Base-by-base conservation (phyloP, 2,113 vertebrate genomes). In the Uria aalge region DNA sequence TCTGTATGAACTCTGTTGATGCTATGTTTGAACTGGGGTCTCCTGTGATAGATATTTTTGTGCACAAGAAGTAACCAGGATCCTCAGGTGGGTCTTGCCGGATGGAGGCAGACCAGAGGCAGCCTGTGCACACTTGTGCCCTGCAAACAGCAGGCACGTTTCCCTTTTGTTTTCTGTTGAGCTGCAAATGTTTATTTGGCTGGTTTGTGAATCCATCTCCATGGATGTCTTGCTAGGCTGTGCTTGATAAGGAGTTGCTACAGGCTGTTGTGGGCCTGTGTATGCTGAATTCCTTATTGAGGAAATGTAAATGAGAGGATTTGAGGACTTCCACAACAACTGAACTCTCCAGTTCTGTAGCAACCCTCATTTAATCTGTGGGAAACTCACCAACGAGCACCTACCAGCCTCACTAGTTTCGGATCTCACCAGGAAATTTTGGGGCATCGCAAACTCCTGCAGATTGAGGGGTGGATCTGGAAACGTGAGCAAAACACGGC, bases 251-350 rank as follows among this genome's bases (percentile, higher is more conserved):
- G 59, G 64, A 69, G 43, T 36, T 89, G 74, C 77, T 94, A 84
- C 86, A 96, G 80, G 52, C 80, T 78, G 80, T 64, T 87, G 81
- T 74, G 47, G 88, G 86, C n/a, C 76, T 94, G 89, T 85, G 84
- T 96, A 89, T 89, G 72, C 74, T 92, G 87, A 91, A 85, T 78
- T 94, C 89, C 64, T 87, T 72, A 74, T 55, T 89, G 76, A 94
- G 60, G 34, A 81, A 94, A 95, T 85, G 93, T 90, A 96, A 94
- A 91, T 90, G 64, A 90, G 91, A 87, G 80, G 91, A 92, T 92
- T 95, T 85, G 93, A 91, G 52, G 84, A 94, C 94, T 92, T 92
- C 56, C 68, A 89, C 56, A 89, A 91, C 80, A 94, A 94, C 81
- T 81, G 80, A 91, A 63, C 84, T 94, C 80, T 84, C 60, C 69